Base-by-base conservation (phyloP, 2,113 vertebrate genomes). In the Mus spicilegus region DNA sequence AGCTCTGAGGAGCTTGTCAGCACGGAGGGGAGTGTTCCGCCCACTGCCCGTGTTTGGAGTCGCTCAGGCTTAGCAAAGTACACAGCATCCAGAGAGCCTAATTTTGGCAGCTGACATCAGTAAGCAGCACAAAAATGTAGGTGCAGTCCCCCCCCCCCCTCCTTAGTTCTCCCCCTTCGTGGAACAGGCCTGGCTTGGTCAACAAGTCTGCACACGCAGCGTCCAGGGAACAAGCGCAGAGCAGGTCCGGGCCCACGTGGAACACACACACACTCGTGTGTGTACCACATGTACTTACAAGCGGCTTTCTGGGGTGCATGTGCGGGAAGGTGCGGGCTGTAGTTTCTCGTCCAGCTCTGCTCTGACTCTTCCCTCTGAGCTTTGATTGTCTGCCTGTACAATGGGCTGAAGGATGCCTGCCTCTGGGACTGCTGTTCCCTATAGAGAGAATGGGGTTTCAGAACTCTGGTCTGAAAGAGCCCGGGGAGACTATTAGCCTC, bases 111-210 rank as follows among this genome's bases (percentile, higher is more conserved):
- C 97, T 97, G 91, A 98, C 98, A 94, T 78, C 93, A 98, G 95
- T 87, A 88, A 93, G 94, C 95, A 96, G 96, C 61, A 96, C 88
- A 98, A 98, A 97, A 98, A 98, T 98, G 97, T 98, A 97, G 96
- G 93, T 97, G 98, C 90, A 98, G 97, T 81, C 58, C 76, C 92
- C 94, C 90, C 63, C 58, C 76, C 92, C 94, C 90, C 63, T 16
- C 93, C 54, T 36, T 72, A 14, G 54, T 90, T 94, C 93, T 28
- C 54, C 72, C 36, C 90, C 91, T 63, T 95, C 92, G 90, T 89
- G 93, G 87, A 94, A 92, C 84, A 80, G 84, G 78, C 96, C 96
- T 58, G 92, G 17, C 93, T 87, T 96, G 84, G 97, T 33, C 95
- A 96, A 92, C 97, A 93, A 90, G 97, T 84, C 82, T 96, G 88